These are phyloP conservation scores for Drosophila navojoa DNA, from an alignment of 1,140 invertebrate genomes.

Conservation along the genomic window DNA sequence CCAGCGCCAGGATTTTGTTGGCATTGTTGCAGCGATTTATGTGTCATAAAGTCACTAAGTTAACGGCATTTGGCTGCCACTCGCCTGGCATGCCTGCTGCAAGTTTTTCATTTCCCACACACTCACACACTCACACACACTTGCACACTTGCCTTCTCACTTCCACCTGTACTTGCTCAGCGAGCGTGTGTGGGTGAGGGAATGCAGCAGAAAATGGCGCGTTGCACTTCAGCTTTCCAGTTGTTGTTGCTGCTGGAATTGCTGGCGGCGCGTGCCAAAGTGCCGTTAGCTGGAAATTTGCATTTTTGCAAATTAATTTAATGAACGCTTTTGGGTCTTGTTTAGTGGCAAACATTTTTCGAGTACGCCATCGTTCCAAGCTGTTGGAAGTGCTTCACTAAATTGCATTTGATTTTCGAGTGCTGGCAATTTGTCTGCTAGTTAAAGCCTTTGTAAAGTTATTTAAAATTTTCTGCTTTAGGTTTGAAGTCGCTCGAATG, in stretches of 20 bases:
- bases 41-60: constrained; percentile 83
- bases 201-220: constrained; percentile 47
- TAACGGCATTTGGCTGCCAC: constrained; percentile 77
- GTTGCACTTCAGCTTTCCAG: constrained; percentile 44
- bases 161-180: background rate
- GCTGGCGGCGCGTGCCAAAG: constrained; percentile 72
- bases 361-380: background rate
- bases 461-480: background rate
- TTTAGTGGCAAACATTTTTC: constrained; percentile 57
- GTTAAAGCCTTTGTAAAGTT: background rate
- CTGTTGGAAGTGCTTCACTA: constrained; percentile 35
- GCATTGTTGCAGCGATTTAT: constrained; percentile 72
- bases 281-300: constrained; percentile 74
- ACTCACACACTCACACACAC: too few relatives aligned
- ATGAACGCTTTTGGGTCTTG: constrained; percentile 73
- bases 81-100: constrained; percentile 53
- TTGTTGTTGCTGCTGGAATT: constrained; percentile 38
- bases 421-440: constrained; percentile 31
- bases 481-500: background rate
- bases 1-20: constrained; percentile 20
- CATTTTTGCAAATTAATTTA: constrained; percentile 82
- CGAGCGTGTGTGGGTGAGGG: constrained; percentile 4
- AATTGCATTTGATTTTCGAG: constrained; percentile 59
- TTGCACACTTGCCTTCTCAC: background rate
- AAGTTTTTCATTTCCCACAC: constrained; percentile 20